Evolutionary conservation across 2,888 invertebrate species (phyloP).

Genomic region (Cyclophora punctaria): DNA sequence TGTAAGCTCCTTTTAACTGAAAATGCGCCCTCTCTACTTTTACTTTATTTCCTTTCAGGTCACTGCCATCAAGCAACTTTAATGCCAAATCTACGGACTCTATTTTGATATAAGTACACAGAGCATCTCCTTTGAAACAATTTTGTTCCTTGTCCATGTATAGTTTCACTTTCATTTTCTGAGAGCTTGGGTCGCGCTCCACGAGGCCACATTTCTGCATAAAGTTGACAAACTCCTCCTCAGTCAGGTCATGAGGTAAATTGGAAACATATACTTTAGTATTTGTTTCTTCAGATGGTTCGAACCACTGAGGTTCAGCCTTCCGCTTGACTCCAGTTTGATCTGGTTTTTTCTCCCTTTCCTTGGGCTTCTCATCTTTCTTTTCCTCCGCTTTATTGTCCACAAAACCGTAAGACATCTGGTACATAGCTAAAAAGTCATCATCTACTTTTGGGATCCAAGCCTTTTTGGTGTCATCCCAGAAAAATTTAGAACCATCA

Average conservation of each 20-base stretch:
- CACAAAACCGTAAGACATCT: conserved; percentile 93
- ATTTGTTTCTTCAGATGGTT: conserved; percentile 86
- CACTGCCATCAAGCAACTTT: conserved; percentile 91
- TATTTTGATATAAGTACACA: conserved; percentile 96
- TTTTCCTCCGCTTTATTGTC: conserved; percentile 70
- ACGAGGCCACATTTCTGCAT: conserved; percentile 98
- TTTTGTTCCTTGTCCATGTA: conserved; percentile 88
- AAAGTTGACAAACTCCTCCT: conserved; percentile 91
- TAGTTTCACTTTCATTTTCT: conserved; percentile 91
- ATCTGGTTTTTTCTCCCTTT: conserved; percentile 55
- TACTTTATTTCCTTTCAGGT: conserved; percentile 85
- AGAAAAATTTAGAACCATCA: conserved; percentile 93
- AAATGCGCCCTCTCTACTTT: conserved; percentile 95
- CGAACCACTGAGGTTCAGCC: conserved; percentile 89
- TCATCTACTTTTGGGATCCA: conserved; percentile 99
- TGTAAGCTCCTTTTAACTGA: conserved; percentile 93
- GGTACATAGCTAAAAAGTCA: conserved; percentile 96
- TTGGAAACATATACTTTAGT: conserved; percentile 97
- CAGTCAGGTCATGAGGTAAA: conserved; percentile 89
- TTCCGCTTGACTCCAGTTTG: conserved; percentile 68
- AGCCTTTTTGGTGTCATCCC: conserved; percentile 92
- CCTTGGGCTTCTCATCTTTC: conserved; percentile 32
- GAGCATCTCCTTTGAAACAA: conserved; percentile 94
- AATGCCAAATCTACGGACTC: conserved; percentile 96
- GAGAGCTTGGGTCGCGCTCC: conserved; percentile 87